phyloP scores from a whole-genome alignment of 1,140 invertebrate genomes.

The Wiebesia pumilae region DNA sequence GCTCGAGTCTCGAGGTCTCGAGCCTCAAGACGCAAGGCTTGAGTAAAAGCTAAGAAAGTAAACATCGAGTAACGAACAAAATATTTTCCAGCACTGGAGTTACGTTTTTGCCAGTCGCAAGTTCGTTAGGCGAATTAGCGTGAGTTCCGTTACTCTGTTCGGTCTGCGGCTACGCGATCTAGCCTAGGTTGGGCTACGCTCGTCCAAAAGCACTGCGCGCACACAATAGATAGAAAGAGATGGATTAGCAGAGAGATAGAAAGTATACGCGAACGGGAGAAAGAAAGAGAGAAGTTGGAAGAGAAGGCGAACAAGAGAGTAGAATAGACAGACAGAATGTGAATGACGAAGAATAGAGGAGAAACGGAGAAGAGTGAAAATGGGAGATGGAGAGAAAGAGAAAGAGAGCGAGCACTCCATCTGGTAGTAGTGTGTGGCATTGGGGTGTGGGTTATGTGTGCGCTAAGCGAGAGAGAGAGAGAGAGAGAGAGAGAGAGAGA shows the following conservation, averaged over 20 bases:
- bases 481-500: slow-evolving; percentile 34
- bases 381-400: not conserved
- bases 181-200: slow-evolving; percentile 25
- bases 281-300: slow-evolving; percentile 45
- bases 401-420: slow-evolving; percentile 57
- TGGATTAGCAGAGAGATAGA: not conserved
- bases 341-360: slow-evolving; percentile 40
- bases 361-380: not conserved
- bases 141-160: not conserved
- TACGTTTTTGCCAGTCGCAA: not conserved
- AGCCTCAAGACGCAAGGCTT: no score
- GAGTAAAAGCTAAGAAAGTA: not conserved
- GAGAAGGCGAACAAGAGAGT: slow-evolving; percentile 16
- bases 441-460: slow-evolving; percentile 52
- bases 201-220: not conserved
- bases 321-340: slow-evolving; percentile 40
- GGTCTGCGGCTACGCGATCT: not conserved
- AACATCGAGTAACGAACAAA: not conserved
- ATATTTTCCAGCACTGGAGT: not conserved
- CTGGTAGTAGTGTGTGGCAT: slow-evolving; percentile 60
- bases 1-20: no score
- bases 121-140: not conserved
- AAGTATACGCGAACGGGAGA: not conserved
- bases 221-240: slow-evolving; percentile 18
- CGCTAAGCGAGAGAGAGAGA: slow-evolving; percentile 18